Conservation (phyloP, 2,888 invertebrate species). For the Acronicta leporina region DNA sequence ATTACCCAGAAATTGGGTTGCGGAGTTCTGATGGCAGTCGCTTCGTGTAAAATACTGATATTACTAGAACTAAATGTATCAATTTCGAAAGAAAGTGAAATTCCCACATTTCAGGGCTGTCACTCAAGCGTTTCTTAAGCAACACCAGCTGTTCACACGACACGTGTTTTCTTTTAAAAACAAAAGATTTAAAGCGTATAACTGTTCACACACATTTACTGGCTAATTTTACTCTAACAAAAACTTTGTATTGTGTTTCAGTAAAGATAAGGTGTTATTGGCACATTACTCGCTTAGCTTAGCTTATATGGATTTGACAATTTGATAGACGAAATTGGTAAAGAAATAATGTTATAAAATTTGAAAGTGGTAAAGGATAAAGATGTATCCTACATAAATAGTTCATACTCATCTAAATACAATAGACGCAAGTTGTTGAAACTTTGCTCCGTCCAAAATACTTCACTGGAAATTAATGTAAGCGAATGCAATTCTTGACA, state of each 20-base stretch:
- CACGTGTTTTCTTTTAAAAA: conserved; percentile 52
- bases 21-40: too few species aligned
- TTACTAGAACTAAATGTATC: neutral
- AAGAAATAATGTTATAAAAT: too few species aligned
- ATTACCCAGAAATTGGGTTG: too few species aligned
- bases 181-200: conserved; percentile 35
- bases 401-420: too few species aligned
- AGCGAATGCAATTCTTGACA: too few species aligned
- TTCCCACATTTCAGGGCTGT: conserved; percentile 12
- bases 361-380: too few species aligned
- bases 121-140: conserved; percentile 27
- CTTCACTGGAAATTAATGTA: too few species aligned
- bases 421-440: too few species aligned
- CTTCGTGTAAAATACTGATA: too few species aligned
- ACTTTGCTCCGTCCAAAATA: too few species aligned
- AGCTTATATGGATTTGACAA: neutral
- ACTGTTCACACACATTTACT: conserved; percentile 39
- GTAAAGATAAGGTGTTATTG: conserved; percentile 18
- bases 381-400: too few species aligned
- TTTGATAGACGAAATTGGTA: too few species aligned
- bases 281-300: conserved; percentile 23
- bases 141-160: conserved; percentile 29
- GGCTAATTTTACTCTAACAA: conserved; percentile 55
- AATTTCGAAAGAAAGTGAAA: conserved; percentile 16
- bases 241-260: conserved; percentile 57